These are phyloP conservation scores for Megalonaias nervosa DNA, from an alignment of 1,140 invertebrate species.

Conservation along the genomic window DNA sequence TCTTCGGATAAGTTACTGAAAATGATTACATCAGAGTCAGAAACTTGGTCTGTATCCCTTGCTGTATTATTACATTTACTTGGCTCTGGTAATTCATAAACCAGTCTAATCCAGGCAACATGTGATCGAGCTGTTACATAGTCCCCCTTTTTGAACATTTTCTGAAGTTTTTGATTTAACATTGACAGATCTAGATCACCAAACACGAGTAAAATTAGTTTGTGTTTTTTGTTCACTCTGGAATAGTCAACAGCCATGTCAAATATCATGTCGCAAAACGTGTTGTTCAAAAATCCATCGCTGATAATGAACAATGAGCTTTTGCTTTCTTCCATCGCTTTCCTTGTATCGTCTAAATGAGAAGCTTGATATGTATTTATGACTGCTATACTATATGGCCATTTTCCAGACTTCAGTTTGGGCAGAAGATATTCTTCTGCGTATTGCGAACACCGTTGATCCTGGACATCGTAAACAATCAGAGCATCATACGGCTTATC, in stretches of 20 bases:
- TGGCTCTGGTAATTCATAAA: constrained; percentile 35
- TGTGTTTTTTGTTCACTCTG: constrained; percentile 15
- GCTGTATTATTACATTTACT: neutral
- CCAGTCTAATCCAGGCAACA: constrained; percentile 26
- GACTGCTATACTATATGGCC: constrained; percentile 17
- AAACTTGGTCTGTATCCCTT: constrained; percentile 23
- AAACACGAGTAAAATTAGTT: constrained; percentile 26
- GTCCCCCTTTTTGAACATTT: constrained; percentile 25
- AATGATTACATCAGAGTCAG: constrained; percentile 34
- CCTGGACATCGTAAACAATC: constrained; percentile 33
- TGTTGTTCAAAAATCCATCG: constrained; percentile 21
- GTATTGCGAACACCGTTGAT: constrained; percentile 30
- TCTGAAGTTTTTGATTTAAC: constrained; percentile 22
- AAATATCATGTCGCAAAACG: constrained; percentile 22
- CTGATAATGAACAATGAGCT: constrained; percentile 28
- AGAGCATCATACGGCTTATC: constrained; percentile 31
- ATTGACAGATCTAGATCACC: constrained; percentile 28
- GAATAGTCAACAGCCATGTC: constrained; percentile 18
- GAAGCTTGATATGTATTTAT: constrained; percentile 12
- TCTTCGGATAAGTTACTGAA: constrained; percentile 8
- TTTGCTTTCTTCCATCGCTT: constrained; percentile 23
- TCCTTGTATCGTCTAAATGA: neutral
- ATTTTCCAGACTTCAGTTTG: constrained; percentile 12
- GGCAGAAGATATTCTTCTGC: constrained; percentile 17
- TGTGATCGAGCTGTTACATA: constrained; percentile 37